Percentiles rank a stretch among this genome's conserved stretches.
These are phyloP conservation scores for Picus viridis DNA, from an alignment of 2,797 vertebrate species.

Conservation along the genomic window DNA sequence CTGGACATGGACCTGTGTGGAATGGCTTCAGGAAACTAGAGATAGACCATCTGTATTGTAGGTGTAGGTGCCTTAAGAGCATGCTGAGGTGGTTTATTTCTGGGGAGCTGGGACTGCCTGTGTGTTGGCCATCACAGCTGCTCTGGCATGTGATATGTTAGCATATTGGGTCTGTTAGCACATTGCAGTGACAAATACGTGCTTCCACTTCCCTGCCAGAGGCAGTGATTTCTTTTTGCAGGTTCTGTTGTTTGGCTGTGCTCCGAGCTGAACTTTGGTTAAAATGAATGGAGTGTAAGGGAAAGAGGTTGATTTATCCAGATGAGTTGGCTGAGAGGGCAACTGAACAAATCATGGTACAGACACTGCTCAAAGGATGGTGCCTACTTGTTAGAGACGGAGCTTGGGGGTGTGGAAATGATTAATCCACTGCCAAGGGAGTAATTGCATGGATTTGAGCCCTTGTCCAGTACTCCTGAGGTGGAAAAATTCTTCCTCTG, in stretches of 20 bases:
- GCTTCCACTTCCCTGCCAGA: neutral
- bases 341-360: neutral
- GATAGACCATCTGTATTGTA: neutral
- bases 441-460: neutral
- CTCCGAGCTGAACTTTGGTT: neutral
- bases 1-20: neutral
- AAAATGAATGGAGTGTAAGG: neutral
- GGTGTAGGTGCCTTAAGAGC: neutral
- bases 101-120: neutral
- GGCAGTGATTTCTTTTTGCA: neutral
- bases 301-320: neutral
- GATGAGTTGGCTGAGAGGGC: neutral
- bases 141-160: neutral
- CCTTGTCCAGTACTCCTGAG: neutral
- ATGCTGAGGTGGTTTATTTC: neutral
- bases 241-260: neutral
- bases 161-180: neutral
- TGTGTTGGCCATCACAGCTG: neutral
- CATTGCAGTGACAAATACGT: neutral
- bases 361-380: neutral
- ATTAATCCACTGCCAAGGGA: neutral
- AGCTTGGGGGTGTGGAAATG: neutral
- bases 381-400: neutral
- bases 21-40: neutral
- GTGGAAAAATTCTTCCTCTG: neutral